These are phyloP conservation scores for Parambassis ranga DNA, from an alignment of 2,797 vertebrate genomes.

Conservation along the genomic window DNA sequence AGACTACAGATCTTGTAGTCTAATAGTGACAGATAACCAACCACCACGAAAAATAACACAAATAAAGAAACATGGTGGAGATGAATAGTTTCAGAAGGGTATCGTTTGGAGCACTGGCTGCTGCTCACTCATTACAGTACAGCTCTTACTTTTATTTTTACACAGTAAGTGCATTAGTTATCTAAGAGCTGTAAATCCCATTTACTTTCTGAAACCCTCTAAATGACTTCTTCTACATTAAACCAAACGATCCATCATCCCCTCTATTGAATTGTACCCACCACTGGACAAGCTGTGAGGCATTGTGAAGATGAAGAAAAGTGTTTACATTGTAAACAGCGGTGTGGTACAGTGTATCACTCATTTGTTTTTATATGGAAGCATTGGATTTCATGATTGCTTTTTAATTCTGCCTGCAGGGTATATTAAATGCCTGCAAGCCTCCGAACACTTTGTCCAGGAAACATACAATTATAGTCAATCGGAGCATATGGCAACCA, in stretches of 20 bases:
- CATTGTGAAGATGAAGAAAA: slow-evolving; percentile 47
- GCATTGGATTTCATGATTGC: slow-evolving; percentile 83
- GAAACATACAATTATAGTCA: slow-evolving; percentile 86
- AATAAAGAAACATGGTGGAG: neutral
- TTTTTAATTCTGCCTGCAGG: slow-evolving; percentile 81
- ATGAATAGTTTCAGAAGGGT: no score
- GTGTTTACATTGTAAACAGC: slow-evolving; percentile 73
- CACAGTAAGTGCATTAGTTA: neutral
- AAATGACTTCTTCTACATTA: slow-evolving; percentile 62
- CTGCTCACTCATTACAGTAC: neutral
- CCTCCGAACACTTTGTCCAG: slow-evolving; percentile 72
- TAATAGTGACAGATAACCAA: no score
- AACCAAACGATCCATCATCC: slow-evolving; percentile 65
- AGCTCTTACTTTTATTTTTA: slow-evolving; percentile 9
- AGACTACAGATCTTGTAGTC: neutral
- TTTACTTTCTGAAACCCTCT: slow-evolving; percentile 22
- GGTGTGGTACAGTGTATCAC: slow-evolving; percentile 31
- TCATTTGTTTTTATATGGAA: slow-evolving; percentile 75
- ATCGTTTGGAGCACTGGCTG: neutral
- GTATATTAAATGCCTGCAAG: slow-evolving; percentile 84
- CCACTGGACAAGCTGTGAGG: slow-evolving; percentile 11
- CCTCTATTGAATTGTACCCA: slow-evolving; percentile 36
- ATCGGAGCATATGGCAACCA: slow-evolving; percentile 74
- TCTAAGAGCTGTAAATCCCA: slow-evolving; percentile 1
- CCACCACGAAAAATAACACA: neutral